Evolutionary conservation across 2,113 vertebrate species (phyloP).

Genomic region (Hippocampus guttulatus): DNA sequence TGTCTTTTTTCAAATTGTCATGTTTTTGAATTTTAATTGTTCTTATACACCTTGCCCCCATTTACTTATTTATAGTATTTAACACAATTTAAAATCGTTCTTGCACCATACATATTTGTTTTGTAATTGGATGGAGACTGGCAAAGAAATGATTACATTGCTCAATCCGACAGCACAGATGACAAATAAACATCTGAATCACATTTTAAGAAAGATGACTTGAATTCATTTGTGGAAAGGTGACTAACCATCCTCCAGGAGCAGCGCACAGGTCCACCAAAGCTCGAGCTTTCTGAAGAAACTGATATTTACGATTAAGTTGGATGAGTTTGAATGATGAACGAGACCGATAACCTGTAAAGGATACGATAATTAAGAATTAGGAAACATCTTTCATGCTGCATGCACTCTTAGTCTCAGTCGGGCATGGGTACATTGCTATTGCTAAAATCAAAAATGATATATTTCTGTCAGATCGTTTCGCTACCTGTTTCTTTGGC

Average conservation of each 20-base stretch:
- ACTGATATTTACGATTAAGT: conserved; percentile 93
- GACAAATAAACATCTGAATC: no score
- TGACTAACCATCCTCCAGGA: conserved; percentile 89
- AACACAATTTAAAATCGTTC: neutral
- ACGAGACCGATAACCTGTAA: conserved; percentile 89
- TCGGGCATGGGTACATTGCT: neutral
- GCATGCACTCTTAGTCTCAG: no score
- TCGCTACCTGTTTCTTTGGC: conserved; percentile 90
- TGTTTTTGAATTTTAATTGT: no score
- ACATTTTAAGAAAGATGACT: neutral
- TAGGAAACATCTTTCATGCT: neutral
- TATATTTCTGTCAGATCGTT: neutral
- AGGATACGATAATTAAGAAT: neutral
- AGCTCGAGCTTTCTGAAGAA: conserved; percentile 87
- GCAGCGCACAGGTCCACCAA: conserved; percentile 91
- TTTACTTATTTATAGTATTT: neutral
- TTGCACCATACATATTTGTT: neutral
- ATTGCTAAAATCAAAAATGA: conserved; percentile 3
- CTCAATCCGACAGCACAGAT: no score
- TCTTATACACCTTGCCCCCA: neutral
- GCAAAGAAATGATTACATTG: no score
- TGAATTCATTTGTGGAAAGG: neutral
- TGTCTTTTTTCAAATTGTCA: neutral
- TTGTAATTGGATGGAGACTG: no score
- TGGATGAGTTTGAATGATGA: conserved; percentile 98